Conservation (phyloP, 2,888 invertebrate genomes). For the Acrobasis consociella region DNA sequence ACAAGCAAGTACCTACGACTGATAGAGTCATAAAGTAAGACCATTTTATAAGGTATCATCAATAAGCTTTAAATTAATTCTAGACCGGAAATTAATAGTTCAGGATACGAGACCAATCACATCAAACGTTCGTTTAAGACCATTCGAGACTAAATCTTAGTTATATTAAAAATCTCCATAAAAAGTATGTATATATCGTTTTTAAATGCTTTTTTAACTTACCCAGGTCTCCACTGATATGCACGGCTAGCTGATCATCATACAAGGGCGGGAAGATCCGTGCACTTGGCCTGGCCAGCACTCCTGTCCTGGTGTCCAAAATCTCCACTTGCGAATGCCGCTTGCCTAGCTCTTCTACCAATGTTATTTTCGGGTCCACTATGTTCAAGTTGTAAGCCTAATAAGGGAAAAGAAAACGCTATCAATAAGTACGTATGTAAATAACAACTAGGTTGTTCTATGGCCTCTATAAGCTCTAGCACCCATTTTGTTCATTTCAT, state of each 20-base stretch:
- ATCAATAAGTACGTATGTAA: neutral
- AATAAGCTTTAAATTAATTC: too few species aligned
- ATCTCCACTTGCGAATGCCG: conserved; percentile 89
- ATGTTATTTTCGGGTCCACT: conserved; percentile 85
- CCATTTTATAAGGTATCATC: too few species aligned
- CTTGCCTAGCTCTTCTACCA: conserved; percentile 88
- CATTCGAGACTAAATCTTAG: too few species aligned
- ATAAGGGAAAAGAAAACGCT: conserved; percentile 29
- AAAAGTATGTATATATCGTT: neutral
- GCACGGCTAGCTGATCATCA: conserved; percentile 90
- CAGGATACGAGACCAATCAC: too few species aligned
- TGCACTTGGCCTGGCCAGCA: conserved; percentile 89
- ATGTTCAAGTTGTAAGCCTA: conserved; percentile 85
- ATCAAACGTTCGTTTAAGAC: too few species aligned
- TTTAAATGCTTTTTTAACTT: conserved; percentile 29
- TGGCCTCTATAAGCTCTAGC: too few species aligned
- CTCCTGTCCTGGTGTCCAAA: conserved; percentile 87
- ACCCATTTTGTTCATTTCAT: too few species aligned
- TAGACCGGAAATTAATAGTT: too few species aligned
- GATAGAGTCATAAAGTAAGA: too few species aligned
- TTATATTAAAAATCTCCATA: too few species aligned
- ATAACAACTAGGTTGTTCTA: too few species aligned
- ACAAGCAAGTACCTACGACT: too few species aligned
- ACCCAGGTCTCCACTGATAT: conserved; percentile 82
- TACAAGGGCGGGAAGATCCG: conserved; percentile 92